Evolutionary conservation across 92 coral and sea anemone species (phyloP).

Genomic region (Diadumene lineata): DNA sequence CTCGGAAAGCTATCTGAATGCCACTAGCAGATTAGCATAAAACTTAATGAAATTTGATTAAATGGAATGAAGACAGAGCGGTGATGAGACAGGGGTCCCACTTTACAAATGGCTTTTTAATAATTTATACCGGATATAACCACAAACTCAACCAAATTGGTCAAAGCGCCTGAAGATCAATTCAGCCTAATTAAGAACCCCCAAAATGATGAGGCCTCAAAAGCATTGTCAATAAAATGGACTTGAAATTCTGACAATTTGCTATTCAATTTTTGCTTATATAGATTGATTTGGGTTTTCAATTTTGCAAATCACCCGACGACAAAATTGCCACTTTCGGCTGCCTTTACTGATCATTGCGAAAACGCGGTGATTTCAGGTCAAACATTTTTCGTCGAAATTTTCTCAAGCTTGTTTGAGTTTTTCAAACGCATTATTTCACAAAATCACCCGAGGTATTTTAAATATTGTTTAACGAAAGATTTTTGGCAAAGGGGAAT

Average conservation of each 20-base stretch:
- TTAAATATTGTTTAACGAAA: too few relatives aligned
- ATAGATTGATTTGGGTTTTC: background rate
- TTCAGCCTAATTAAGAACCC: conserved; percentile 76
- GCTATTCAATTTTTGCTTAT: background rate
- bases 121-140: conserved; percentile 90
- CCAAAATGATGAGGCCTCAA: conserved; percentile 63
- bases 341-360: too few relatives aligned
- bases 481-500: too few relatives aligned
- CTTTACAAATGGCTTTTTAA: conserved; percentile 93
- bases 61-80: conserved; percentile 82
- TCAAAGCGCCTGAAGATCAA: conserved; percentile 76
- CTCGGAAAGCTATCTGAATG: too few relatives aligned
- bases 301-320: background rate
- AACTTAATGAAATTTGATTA: conserved; percentile 91
- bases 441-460: too few relatives aligned
- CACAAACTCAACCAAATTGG: conserved; percentile 82
- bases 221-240: conserved; percentile 26
- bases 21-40: conserved; percentile 88
- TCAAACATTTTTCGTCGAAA: too few relatives aligned
- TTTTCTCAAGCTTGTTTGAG: too few relatives aligned
- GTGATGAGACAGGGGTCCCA: conserved; percentile 80
- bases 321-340: too few relatives aligned
- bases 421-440: too few relatives aligned
- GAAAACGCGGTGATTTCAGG: too few relatives aligned
- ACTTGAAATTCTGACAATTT: background rate